Conservation (phyloP, 2,888 invertebrate species). For the Ichneumon xanthorius region DNA sequence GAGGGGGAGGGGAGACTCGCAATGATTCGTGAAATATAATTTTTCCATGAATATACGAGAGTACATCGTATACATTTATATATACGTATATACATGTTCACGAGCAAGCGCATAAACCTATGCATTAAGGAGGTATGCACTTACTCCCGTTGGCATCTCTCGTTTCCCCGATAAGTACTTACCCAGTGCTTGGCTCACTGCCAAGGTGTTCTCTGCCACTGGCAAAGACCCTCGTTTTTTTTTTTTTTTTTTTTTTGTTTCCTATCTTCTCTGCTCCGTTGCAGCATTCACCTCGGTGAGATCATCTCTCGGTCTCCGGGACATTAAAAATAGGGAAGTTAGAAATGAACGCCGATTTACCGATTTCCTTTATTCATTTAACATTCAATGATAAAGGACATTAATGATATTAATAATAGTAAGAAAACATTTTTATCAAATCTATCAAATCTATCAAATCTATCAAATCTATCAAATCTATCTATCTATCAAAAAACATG, state of each 20-base stretch:
- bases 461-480: background rate
- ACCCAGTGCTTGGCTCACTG: constrained; percentile 51
- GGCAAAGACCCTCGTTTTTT: constrained; percentile 41
- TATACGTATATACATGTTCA: background rate
- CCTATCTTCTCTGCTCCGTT: background rate
- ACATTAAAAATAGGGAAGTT: background rate
- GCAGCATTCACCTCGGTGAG: background rate
- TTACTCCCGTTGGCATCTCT: constrained; percentile 47
- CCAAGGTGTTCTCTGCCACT: constrained; percentile 55
- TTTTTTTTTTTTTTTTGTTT: constrained; percentile 16
- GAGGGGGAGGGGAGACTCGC: background rate
- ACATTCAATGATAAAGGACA: background rate
- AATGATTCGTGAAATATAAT: constrained; percentile 63
- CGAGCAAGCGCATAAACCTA: constrained; percentile 19
- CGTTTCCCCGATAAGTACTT: constrained; percentile 61
- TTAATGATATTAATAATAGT: too few species aligned
- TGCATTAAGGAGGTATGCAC: background rate
- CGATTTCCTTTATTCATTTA: background rate
- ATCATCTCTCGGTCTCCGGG: constrained; percentile 16
- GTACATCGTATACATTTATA: constrained; percentile 6
- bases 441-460: background rate
- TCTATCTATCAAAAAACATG: too few species aligned
- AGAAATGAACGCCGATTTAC: background rate
- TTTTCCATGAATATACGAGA: constrained; percentile 23
- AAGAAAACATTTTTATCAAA: background rate